Conservation (phyloP, 2,113 vertebrate genomes). For the Neolamprologus sp. region DNA sequence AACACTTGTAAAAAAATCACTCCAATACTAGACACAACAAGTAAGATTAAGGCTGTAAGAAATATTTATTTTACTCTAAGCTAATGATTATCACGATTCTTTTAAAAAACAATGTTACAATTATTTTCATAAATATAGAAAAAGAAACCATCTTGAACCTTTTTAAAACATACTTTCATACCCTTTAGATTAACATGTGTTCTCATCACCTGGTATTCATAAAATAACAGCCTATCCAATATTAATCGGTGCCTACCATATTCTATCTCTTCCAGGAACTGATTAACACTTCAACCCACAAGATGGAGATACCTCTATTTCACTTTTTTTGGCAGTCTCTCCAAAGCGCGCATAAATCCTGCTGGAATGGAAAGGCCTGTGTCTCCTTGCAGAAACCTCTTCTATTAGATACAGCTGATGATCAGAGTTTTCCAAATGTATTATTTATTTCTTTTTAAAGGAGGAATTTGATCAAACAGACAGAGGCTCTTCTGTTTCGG, state of each 20-base stretch:
- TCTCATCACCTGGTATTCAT: neutral
- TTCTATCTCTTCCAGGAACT: conserved; percentile 11
- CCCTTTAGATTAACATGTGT: neutral
- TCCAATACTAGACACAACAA: neutral
- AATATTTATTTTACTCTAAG: neutral
- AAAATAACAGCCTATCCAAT: neutral
- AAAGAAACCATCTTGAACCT: neutral
- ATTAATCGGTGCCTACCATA: neutral
- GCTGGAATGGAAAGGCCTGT: conserved; percentile 33
- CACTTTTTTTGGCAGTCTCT: conserved; percentile 14
- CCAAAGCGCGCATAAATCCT: conserved; percentile 29
- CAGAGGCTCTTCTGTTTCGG: conserved; percentile 5
- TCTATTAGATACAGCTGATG: conserved; percentile 43
- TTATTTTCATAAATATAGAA: neutral
- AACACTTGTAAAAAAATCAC: neutral
- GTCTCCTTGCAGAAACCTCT: conserved; percentile 21
- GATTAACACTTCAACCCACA: conserved; percentile 18
- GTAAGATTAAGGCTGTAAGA: neutral
- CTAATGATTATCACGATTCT: neutral
- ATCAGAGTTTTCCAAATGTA: conserved; percentile 11
- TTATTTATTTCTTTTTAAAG: neutral
- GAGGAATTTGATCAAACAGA: neutral
- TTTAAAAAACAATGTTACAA: neutral
- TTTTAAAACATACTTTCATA: neutral
- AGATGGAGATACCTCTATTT: conserved; percentile 20